Conservation (phyloP, 2,113 vertebrate genomes). For the Sphyrna mokarran region DNA sequence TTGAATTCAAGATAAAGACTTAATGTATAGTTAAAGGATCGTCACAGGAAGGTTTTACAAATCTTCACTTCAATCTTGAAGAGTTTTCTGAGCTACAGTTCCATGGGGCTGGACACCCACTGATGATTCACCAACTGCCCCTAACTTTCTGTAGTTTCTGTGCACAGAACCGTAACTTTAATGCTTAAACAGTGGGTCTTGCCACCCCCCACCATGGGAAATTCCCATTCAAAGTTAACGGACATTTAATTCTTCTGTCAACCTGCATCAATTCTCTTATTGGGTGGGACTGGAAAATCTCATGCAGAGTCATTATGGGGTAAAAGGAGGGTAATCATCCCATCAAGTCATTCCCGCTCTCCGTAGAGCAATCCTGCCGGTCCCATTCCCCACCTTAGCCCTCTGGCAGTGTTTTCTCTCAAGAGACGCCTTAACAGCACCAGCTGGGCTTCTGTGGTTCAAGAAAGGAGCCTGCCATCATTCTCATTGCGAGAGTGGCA, state of each 20-base stretch:
- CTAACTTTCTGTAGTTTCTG: background rate
- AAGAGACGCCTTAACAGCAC: background rate
- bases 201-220: too few species aligned
- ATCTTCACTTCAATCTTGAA: background rate
- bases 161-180: background rate
- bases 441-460: background rate
- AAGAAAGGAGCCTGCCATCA: background rate
- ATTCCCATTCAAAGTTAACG: too few species aligned
- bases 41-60: background rate
- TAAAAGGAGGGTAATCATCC: background rate
- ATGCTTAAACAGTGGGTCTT: background rate
- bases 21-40: background rate
- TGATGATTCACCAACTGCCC: background rate
- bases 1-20: background rate
- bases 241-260: too few species aligned
- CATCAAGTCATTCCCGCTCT: background rate
- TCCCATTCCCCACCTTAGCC: background rate
- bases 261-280: too few species aligned
- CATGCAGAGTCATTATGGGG: background rate
- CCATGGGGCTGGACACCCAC: background rate
- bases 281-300: too few species aligned
- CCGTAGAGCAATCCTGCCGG: background rate
- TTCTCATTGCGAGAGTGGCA: too few species aligned
- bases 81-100: background rate
- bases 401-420: background rate